Evolutionary conservation across 2,797 vertebrate species (phyloP), one percentile per base, ranked within the genome.

Genomic region (Stomatorhinus walkeri): DNA sequence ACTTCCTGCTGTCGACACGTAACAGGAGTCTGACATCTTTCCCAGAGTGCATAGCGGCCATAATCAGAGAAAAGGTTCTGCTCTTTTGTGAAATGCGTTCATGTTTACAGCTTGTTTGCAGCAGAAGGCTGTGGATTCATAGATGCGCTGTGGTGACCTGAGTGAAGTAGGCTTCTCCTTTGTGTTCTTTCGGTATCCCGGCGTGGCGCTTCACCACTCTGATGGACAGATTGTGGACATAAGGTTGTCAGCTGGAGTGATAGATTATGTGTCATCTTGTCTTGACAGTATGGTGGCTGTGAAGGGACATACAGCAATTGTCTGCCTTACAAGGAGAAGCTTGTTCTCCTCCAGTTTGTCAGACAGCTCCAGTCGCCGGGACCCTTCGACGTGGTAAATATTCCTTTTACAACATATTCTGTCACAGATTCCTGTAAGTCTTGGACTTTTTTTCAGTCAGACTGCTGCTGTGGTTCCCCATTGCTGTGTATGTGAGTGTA

Each of bases 301-400:
- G 91, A 91, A 91, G 93, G 92, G 93, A 93, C 95, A 90, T 68
- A 91, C 61, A 90, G 92, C 10, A 89, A 91, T 19, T 97, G 96
- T 92, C 89, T 98, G 51, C 93, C 96, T 85, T 93, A 96, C 84
- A 94, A 96, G 43, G 93, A 98, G 76, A 91, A 97, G 85, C 92
- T 96, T 88, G 92, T 96, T 87, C 90, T 98, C 59, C 94, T 93
- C 85, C 95, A 94, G 92, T 98, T 98, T 91, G 89, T 95, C 85
- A 94, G 94, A 87, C 97, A 97, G 91, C 93, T 98, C 90, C 94
- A 93, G 89, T 95, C 48, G 85, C 91, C 95, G 32, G 96, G 96
- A 88, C 90, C 95, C 19, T 99, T 98, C 93, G 94, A 97, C 59
- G 93, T 97, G 97, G 98, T 99, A 96, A 95, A 93, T 89, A 12